phyloP scores from a whole-genome alignment of 1,140 invertebrate species.

The Tyrophagus putrescentiae region DNA sequence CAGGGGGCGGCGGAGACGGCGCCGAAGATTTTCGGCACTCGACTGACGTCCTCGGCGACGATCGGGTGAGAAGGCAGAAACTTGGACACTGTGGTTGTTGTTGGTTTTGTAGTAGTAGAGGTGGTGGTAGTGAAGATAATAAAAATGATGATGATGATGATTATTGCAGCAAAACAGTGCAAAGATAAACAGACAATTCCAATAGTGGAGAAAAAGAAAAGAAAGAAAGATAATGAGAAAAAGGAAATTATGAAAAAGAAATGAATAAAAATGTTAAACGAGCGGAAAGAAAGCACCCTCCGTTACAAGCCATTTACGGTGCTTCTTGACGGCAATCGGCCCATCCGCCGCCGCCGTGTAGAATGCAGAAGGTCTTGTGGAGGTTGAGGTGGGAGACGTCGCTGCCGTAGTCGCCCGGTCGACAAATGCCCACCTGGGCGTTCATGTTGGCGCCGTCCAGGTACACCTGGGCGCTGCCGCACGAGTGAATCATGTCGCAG shows the following conservation, averaged over 20 bases:
- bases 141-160: too few species aligned
- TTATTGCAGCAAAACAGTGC: too few species aligned
- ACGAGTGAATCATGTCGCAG: slow-evolving; percentile 73
- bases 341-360: slow-evolving; percentile 93
- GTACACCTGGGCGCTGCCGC: slow-evolving; percentile 83
- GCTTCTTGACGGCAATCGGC: slow-evolving; percentile 66
- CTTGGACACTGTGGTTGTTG: slow-evolving; percentile 72
- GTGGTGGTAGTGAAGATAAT: too few species aligned
- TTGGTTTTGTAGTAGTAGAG: too few species aligned
- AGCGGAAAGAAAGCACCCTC: background rate
- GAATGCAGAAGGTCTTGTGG: slow-evolving; percentile 96
- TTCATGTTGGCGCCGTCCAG: slow-evolving; percentile 99
- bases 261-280: background rate
- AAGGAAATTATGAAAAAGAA: too few species aligned
- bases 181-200: too few species aligned
- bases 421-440: slow-evolving; percentile 89
- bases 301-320: slow-evolving; percentile 20
- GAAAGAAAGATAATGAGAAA: too few species aligned
- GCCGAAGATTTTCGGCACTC: slow-evolving; percentile 45
- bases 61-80: slow-evolving; percentile 87
- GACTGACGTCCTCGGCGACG: slow-evolving; percentile 36
- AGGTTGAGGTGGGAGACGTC: slow-evolving; percentile 96
- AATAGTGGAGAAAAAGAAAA: too few species aligned
- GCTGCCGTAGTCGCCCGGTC: slow-evolving; percentile 93
- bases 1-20: slow-evolving; percentile 88